Evolutionary conservation across 2,888 invertebrate species (phyloP).

Genomic region (Leptopterna dolabrata): DNA sequence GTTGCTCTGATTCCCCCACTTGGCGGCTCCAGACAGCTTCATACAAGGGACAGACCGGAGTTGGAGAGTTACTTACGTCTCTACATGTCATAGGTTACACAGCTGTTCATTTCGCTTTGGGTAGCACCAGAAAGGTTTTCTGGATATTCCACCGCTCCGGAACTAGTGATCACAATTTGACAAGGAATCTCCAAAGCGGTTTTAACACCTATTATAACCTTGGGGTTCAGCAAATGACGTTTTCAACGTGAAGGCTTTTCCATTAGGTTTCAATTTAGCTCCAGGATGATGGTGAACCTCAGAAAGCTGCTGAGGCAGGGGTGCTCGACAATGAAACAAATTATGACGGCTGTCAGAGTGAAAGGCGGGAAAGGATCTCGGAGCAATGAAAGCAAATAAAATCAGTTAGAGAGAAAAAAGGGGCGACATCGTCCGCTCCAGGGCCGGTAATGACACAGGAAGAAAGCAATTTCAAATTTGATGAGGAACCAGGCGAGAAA

Average conservation of each 20-base stretch:
- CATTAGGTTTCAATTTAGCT: not conserved
- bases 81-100: too few species aligned
- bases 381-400: not conserved
- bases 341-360: not conserved
- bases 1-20: too few species aligned
- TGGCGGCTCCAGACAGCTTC: too few species aligned
- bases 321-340: not conserved
- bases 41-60: too few species aligned
- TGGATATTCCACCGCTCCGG: too few species aligned
- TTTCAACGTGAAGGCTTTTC: not conserved
- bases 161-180: too few species aligned
- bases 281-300: not conserved
- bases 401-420: not conserved
- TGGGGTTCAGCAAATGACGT: too few species aligned
- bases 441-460: not conserved
- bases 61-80: too few species aligned
- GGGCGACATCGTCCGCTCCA: not conserved
- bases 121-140: too few species aligned
- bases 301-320: not conserved
- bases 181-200: too few species aligned
- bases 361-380: not conserved
- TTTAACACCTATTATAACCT: too few species aligned
- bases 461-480: slow-evolving; percentile 7
- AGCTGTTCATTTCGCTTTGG: too few species aligned
- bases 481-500: not conserved